A percentile compares a stretch with the other conserved stretches of the same genome.
Conservation (phyloP, 2,888 invertebrate genomes). For the Molorchus minor region DNA sequence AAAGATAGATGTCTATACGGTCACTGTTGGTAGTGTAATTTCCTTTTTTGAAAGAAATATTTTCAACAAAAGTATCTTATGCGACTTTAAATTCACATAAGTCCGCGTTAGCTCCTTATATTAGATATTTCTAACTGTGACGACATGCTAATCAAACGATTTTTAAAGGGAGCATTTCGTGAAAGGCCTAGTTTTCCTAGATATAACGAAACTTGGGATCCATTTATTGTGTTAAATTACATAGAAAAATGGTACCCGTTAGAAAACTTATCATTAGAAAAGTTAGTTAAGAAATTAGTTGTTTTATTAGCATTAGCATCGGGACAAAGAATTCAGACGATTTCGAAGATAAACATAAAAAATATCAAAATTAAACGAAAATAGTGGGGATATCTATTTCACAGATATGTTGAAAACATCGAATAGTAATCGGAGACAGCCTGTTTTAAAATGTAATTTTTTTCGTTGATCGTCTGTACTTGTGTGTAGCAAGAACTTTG, state of each 20-base stretch:
- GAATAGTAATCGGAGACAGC: background rate
- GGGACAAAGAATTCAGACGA: background rate
- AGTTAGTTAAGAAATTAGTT: background rate
- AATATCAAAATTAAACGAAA: background rate
- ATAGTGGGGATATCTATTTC: background rate
- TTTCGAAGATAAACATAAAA: background rate
- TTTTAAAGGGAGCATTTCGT: background rate
- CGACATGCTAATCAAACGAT: background rate
- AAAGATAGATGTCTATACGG: background rate
- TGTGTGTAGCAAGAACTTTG: background rate
- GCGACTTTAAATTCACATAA: background rate
- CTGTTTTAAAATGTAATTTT: background rate
- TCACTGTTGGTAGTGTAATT: background rate
- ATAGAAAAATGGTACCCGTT: background rate
- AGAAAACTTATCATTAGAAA: background rate
- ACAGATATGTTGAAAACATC: background rate
- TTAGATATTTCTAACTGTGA: background rate
- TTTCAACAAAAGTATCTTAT: background rate
- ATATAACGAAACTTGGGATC: background rate
- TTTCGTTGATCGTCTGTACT: background rate
- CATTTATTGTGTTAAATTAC: background rate
- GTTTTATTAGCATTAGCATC: background rate
- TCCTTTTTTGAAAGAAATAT: background rate
- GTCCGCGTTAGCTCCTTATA: background rate
- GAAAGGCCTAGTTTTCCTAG: background rate